Base-by-base conservation (phyloP, 2,797 vertebrate genomes). In the Ctenosaura bakeri region DNA sequence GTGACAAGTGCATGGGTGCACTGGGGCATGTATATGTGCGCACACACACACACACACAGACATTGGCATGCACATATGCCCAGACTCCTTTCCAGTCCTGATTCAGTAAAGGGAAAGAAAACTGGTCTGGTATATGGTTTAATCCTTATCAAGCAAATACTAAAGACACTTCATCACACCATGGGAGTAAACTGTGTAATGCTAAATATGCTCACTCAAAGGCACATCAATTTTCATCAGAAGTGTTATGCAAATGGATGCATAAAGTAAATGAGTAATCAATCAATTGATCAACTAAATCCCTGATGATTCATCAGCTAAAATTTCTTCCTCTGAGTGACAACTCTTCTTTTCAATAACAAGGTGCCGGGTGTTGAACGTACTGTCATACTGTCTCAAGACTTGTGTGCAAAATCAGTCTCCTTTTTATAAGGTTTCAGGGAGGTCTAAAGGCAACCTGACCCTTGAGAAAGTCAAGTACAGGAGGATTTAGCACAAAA, bases 391-490 rank as follows among this genome's bases (percentile, higher is more conserved):
- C n/a, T 52, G 10, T 66, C 20, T n/a, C 3, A 13, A 24, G 50
- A 71, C 35, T 42, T 35, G 26, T 24, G 2, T 86, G 62, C 35
- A 83, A 74, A 46, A 83, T 83, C 71, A 16, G 78, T 83, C 22
- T 74, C 56, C 35, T 13, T 71, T 84, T 84, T 64, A 32, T 56
- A 76, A 54, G 64, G 35, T 90, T 59, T 35, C 35, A 8, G 42
- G 26, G 13, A 85, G 85, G 64, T 62, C 90, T 38, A 85, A 16
- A 22, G 89, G 32, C 1, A 92, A 90, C 38, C 32, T 64, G 79
- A 46, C 32, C 71, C 5, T 3, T 83, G 73, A 32, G 86, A 89
- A 91, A 89, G 83, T 71, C 0, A 0, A 20, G 29, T 79, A 66
- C 64, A 38, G 79, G 84, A 86, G 4, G 76, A 4, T 90, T 90